phyloP scores from a whole-genome alignment of 2,113 vertebrate genomes.

The Gymnogyps californianus region DNA sequence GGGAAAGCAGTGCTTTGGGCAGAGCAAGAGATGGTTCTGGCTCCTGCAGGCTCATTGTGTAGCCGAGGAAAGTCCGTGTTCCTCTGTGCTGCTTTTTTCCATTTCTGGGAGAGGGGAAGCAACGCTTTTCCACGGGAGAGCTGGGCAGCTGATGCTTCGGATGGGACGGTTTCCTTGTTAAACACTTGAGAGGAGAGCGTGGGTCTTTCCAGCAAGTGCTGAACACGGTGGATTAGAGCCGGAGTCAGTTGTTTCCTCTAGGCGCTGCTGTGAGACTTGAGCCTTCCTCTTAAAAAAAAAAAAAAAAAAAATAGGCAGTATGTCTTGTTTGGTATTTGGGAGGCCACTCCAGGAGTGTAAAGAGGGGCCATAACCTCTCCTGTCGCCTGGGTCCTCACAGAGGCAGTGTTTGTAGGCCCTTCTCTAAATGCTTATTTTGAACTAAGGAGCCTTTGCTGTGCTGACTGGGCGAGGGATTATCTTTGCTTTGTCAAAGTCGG shows the following conservation, averaged over 20 bases:
- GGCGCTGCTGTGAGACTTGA: not conserved
- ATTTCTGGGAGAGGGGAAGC: not conserved
- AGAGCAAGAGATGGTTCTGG: not conserved
- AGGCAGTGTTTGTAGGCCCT: not conserved
- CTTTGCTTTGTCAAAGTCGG: not conserved
- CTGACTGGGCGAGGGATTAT: not conserved
- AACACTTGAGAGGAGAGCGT: fast-evolving
- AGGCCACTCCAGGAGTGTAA: fast-evolving
- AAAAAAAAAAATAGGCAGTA: not conserved
- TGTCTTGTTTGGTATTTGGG: not conserved
- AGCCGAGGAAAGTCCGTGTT: not conserved
- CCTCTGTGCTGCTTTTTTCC: not conserved
- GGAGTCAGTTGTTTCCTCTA: fast-evolving
- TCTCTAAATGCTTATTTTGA: not conserved
- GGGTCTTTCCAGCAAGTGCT: not conserved
- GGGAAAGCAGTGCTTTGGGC: not conserved
- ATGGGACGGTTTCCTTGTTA: not conserved
- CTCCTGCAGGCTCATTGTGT: fast-evolving
- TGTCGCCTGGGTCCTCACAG: fast-evolving
- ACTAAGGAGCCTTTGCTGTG: not conserved
- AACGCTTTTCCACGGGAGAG: fast-evolving
- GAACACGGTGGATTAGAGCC: not conserved
- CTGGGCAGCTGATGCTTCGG: not conserved
- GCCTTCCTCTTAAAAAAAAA: not conserved
- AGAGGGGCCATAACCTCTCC: not conserved